Evolutionary conservation across 2,797 vertebrate species (phyloP).

Genomic region (Danio tinwini): DNA sequence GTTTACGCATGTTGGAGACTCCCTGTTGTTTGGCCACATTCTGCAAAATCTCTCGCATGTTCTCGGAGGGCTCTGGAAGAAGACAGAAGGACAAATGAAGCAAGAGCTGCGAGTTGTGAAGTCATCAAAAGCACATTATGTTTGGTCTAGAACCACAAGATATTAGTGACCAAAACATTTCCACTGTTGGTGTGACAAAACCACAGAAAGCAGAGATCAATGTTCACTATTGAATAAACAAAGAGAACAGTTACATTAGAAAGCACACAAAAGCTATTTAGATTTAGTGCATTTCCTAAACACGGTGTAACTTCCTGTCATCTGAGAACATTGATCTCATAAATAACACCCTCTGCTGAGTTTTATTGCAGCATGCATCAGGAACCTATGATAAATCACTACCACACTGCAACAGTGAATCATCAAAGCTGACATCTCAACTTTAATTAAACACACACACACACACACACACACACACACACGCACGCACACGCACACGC

Average conservation of each 20-base stretch:
- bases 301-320: background rate
- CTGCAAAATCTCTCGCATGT: slow-evolving; percentile 97
- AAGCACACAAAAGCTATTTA: slow-evolving; percentile 6
- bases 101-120: slow-evolving; percentile 28
- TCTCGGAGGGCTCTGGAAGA: slow-evolving; percentile 90
- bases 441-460: no score
- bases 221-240: background rate
- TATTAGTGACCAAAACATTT: background rate
- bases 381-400: background rate
- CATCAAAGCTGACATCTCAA: background rate
- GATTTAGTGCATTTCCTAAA: background rate
- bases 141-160: background rate
- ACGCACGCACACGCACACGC: no score
- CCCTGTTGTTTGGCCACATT: slow-evolving; percentile 98
- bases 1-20: slow-evolving; percentile 98
- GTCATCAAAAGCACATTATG: slow-evolving; percentile 6
- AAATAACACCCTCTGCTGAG: background rate
- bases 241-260: background rate
- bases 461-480: no score
- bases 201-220: background rate
- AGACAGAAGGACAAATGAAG: slow-evolving; percentile 59
- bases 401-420: background rate
- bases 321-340: background rate
- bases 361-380: slow-evolving; percentile 11
- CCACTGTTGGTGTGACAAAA: background rate